Conservation (phyloP, 2,797 vertebrate species). For the Zenarchopterus dispar region DNA sequence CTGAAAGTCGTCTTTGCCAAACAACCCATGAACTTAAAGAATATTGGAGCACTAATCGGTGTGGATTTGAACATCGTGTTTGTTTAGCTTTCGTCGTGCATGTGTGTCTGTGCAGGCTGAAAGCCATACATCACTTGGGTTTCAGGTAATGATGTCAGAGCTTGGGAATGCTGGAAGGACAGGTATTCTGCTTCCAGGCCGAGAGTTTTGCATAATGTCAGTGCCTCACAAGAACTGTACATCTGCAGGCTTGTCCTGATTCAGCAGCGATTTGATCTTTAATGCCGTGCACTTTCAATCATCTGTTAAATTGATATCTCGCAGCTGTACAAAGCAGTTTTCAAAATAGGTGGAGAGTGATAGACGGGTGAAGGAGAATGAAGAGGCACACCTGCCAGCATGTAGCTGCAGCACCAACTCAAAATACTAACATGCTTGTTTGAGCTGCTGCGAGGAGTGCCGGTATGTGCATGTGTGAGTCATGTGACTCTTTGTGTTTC, state of each 20-base stretch:
- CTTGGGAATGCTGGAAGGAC: conserved; percentile 69
- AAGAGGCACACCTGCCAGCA: conserved; percentile 25
- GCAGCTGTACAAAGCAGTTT: conserved; percentile 46
- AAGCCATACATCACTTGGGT: conserved; percentile 49
- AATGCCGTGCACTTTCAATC: not conserved
- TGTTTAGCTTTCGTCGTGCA: conserved; percentile 11
- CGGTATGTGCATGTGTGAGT: conserved; percentile 33
- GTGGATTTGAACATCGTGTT: conserved; percentile 2
- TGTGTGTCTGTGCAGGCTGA: conserved; percentile 23
- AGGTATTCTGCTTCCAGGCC: conserved; percentile 49
- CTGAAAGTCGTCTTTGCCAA: conserved; percentile 31
- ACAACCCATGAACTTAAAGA: conserved; percentile 10
- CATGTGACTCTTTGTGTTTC: conserved; percentile 26
- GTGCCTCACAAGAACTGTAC: conserved; percentile 2
- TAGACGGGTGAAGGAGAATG: conserved; percentile 1
- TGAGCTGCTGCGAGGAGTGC: conserved; percentile 23
- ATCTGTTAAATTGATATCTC: conserved; percentile 9
- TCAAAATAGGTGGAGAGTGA: conserved; percentile 6
- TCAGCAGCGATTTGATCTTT: too few species aligned
- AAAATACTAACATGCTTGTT: conserved; percentile 12
- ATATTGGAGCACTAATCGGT: not conserved
- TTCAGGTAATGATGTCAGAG: conserved; percentile 73
- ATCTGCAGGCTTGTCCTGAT: not conserved
- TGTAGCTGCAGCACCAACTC: conserved; percentile 29
- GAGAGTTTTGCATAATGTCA: conserved; percentile 35